Conservation (phyloP, 2,888 invertebrate genomes). For the Gymnocheta viridis region DNA sequence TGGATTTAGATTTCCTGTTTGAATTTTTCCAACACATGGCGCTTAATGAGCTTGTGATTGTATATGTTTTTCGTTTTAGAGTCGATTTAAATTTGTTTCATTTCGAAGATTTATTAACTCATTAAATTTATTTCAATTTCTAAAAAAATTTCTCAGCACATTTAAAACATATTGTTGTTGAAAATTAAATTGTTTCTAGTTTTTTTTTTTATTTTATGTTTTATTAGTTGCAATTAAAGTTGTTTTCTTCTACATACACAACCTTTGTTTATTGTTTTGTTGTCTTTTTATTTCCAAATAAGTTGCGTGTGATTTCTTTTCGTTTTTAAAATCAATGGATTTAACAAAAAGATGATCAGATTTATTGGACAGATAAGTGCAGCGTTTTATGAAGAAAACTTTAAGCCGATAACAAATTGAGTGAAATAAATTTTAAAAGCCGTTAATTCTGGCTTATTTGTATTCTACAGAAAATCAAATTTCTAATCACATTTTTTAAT, state of each 20-base stretch:
- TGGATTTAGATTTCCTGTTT: slow-evolving; percentile 43
- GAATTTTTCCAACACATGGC: slow-evolving; percentile 55
- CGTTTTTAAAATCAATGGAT: slow-evolving; percentile 6
- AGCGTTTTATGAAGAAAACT: background rate
- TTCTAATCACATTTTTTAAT: slow-evolving; percentile 27
- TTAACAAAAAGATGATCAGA: slow-evolving; percentile 3
- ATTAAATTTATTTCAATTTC: slow-evolving; percentile 45
- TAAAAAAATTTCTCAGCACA: slow-evolving; percentile 34
- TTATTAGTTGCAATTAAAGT: slow-evolving; percentile 14
- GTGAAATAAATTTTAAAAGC: slow-evolving; percentile 42
- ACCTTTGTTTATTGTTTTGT: background rate
- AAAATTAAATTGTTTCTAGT: slow-evolving; percentile 30
- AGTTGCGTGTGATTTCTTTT: slow-evolving; percentile 17
- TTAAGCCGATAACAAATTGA: slow-evolving; percentile 18
- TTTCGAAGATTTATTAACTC: slow-evolving; percentile 62
- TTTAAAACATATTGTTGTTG: slow-evolving; percentile 44
- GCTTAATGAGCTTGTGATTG: slow-evolving; percentile 62
- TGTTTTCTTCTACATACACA: background rate
- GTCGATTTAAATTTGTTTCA: slow-evolving; percentile 12
- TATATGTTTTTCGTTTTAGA: background rate
- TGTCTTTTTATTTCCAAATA: background rate
- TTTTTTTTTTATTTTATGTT: background rate
- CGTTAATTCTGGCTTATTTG: slow-evolving; percentile 25
- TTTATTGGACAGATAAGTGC: slow-evolving; percentile 54
- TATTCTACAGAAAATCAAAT: slow-evolving; percentile 25